phyloP scores from a whole-genome alignment of 2,888 invertebrate species.

The Ormyrus pomaceus region DNA sequence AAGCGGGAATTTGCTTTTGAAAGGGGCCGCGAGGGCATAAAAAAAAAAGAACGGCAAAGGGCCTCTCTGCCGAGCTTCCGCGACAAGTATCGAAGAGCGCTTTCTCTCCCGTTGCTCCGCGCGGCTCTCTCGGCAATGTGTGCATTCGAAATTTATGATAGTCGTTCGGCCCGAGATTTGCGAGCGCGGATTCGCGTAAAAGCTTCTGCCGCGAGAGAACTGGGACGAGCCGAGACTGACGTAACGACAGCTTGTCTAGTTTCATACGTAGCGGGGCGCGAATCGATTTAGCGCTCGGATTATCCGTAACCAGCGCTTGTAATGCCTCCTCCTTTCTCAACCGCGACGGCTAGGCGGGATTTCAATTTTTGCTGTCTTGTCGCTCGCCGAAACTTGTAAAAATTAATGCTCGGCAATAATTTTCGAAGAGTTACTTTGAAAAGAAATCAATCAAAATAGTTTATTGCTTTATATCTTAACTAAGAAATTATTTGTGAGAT shows the following conservation, averaged over 20 bases:
- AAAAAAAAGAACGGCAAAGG: too few species aligned
- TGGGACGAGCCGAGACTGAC: constrained; percentile 28
- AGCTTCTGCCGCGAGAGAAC: constrained; percentile 54
- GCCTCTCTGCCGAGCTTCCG: too few species aligned
- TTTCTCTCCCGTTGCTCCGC: too few species aligned
- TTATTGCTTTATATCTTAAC: too few species aligned
- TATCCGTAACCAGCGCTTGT: constrained; percentile 1
- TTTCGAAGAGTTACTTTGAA: neutral
- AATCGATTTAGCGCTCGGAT: constrained; percentile 47
- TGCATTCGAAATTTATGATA: constrained; percentile 62
- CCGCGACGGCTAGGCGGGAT: neutral
- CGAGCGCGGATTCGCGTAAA: constrained; percentile 57
- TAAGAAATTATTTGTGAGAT: too few species aligned
- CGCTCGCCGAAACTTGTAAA: constrained; percentile 3
- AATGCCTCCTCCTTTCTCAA: neutral
- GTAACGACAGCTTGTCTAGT: constrained; percentile 42
- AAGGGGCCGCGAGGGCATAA: too few species aligned
- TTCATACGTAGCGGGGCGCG: constrained; percentile 20
- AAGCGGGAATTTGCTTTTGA: too few species aligned
- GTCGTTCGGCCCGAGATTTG: constrained; percentile 59
- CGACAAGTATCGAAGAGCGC: too few species aligned
- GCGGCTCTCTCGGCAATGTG: constrained; percentile 15
- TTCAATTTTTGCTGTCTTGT: constrained; percentile 38
- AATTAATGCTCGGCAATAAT: neutral
- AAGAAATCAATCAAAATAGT: too few species aligned